Evolutionary conservation across 2,888 invertebrate species (phyloP).

Genomic region (Nomada flava): DNA sequence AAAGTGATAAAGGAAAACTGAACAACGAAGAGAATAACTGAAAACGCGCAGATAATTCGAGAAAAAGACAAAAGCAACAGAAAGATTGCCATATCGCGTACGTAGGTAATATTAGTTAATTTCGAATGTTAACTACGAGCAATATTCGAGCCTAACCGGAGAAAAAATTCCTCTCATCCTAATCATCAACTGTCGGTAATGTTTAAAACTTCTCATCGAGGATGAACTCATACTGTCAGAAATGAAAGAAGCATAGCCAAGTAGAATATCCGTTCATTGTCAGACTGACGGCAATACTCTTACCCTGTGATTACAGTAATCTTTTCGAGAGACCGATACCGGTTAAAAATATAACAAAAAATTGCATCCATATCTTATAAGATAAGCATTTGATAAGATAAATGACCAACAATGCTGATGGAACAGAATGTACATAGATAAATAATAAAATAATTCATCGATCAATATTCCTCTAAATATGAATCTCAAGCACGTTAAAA

Average conservation of each 20-base stretch:
- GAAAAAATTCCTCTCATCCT: slow-evolving; percentile 14
- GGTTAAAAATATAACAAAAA: too few relatives aligned
- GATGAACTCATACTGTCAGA: neutral
- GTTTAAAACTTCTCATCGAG: slow-evolving; percentile 4
- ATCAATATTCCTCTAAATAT: too few relatives aligned
- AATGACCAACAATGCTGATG: too few relatives aligned
- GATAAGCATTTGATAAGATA: too few relatives aligned
- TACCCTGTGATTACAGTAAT: neutral
- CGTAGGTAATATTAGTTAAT: slow-evolving; percentile 24
- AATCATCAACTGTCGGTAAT: neutral
- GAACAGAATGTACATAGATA: too few relatives aligned
- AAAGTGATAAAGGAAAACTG: slow-evolving; percentile 4
- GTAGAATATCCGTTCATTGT: neutral
- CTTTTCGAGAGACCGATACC: too few relatives aligned
- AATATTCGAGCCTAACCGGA: slow-evolving; percentile 8
- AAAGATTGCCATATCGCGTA: slow-evolving; percentile 1
- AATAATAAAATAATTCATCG: too few relatives aligned
- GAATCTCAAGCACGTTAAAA: too few relatives aligned
- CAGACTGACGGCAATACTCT: neutral
- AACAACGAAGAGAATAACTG: neutral
- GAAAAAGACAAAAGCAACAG: neutral
- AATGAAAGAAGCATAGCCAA: neutral
- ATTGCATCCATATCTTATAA: too few relatives aligned
- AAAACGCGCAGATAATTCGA: too few relatives aligned
- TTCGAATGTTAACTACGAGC: slow-evolving; percentile 32